Evolutionary conservation across 2,888 invertebrate species (phyloP), one percentile per base, ranked within the genome.

Genomic region (Lithophane semibrunnea): DNA sequence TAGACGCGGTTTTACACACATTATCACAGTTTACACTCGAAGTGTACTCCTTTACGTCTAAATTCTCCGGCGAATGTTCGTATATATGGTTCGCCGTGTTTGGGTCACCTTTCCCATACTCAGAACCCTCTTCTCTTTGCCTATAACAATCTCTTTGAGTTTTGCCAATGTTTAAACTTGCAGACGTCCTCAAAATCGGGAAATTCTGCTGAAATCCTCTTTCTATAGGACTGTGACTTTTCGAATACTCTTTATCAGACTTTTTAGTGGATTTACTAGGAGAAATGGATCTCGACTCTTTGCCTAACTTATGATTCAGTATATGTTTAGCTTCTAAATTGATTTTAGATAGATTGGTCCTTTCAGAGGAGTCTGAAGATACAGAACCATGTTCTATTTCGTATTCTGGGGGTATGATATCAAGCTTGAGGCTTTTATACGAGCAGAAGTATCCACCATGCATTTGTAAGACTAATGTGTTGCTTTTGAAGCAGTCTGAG

Each of bases 361-460:
- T 92, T 0, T 93, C 95, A 0, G 96, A 96, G 0, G 96, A 96
- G 29, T 95, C 95, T 1, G 96, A 96, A 0, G 96, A 96, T 2
- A 95, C 29, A 0, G 96, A 96, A 3, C 96, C 92, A 13, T 95
- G 94, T 91, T 96, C 96, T 2, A 94, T 63, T 82, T 96, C 96
- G 60, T 96, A 95, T 86, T 96, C 96, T 0, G 95, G 93, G 0
- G 96, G 96, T 44, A 96, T 96, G 3, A 96, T 91, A 80, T 97
- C 97, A 63, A 97, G 89, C 90, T 96, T 95, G 4, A 97, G 91
- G 90, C 96, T 97, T 92, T 95, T 96, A 84, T 97, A 97, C 0
- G 97, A 97, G 60, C 98, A 98, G 92, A 99, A 99, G 90, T 97
- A 98, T 7, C 99, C 99, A 58, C 98, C 99, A 83, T 98, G 98